Percentiles rank a stretch among this genome's conserved stretches.
Evolutionary conservation across 2,797 vertebrate species (phyloP).

Genomic region (Synaphobranchus kaupii): DNA sequence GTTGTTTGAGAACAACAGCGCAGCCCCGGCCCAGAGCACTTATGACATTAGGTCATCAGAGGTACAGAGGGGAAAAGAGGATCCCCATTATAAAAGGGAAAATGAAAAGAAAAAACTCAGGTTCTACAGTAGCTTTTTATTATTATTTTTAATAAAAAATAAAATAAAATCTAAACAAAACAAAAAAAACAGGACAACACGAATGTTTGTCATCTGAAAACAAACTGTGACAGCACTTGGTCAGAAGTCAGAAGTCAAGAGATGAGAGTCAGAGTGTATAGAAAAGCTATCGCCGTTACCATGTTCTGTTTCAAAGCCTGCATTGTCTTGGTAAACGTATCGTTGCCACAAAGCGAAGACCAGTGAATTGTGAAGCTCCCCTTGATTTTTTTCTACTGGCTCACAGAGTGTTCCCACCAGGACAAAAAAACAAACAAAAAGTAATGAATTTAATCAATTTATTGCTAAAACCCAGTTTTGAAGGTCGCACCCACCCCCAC

Average conservation of each 20-base stretch:
- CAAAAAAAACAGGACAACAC: slow-evolving; percentile 69
- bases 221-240: slow-evolving; percentile 28
- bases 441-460: slow-evolving; percentile 65
- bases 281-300: neutral
- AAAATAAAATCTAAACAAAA: slow-evolving; percentile 56
- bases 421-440: slow-evolving; percentile 64
- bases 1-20: neutral
- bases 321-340: slow-evolving; percentile 40
- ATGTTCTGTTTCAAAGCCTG: slow-evolving; percentile 11
- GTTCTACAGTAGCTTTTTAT: slow-evolving; percentile 64
- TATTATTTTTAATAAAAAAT: slow-evolving; percentile 66
- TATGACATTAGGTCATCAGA: slow-evolving; percentile 1
- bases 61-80: slow-evolving; percentile 10
- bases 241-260: neutral
- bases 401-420: slow-evolving; percentile 46
- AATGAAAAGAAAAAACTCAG: slow-evolving; percentile 37
- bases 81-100: neutral
- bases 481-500: slow-evolving; percentile 29
- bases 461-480: slow-evolving; percentile 70
- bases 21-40: neutral
- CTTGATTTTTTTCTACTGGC: slow-evolving; percentile 24
- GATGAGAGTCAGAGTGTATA: slow-evolving; percentile 5
- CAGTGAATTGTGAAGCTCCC: slow-evolving; percentile 32
- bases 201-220: slow-evolving; percentile 51
- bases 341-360: slow-evolving; percentile 25